A percentile compares a stretch with the other conserved stretches of the same genome.
Conservation (phyloP, 2,113 vertebrate species). For the Nerophis lumbriciformis region DNA sequence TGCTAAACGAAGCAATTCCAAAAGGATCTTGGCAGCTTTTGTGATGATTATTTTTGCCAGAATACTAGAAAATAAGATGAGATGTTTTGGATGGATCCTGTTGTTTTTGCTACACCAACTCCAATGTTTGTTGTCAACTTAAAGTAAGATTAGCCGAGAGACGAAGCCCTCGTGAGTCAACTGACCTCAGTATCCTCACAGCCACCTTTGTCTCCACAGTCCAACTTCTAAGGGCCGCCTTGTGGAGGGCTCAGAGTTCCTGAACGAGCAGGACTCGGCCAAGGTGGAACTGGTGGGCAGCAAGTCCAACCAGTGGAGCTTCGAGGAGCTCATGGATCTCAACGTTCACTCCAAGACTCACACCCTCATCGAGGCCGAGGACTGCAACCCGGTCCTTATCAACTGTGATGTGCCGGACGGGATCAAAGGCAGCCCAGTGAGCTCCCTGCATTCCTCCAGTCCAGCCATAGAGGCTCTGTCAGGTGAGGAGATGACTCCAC, state of each 20-base stretch:
- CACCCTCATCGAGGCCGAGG: constrained; percentile 63
- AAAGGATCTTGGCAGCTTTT: too few relatives aligned
- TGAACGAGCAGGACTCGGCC: constrained; percentile 69
- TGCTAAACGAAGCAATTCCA: too few relatives aligned
- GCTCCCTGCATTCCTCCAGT: constrained; percentile 67
- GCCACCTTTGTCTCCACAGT: constrained; percentile 48
- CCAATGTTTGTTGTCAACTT: too few relatives aligned
- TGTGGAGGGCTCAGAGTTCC: constrained; percentile 55
- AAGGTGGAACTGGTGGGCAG: constrained; percentile 66
- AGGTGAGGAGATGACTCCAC: constrained; percentile 56
- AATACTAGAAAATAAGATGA: too few relatives aligned
- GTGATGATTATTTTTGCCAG: too few relatives aligned
- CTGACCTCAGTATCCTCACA: neutral
- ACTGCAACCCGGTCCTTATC: constrained; percentile 69
- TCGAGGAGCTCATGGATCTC: constrained; percentile 77
- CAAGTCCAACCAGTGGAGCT: constrained; percentile 75
- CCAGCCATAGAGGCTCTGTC: constrained; percentile 79
- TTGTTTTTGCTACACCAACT: too few relatives aligned
- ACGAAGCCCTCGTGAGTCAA: too few relatives aligned
- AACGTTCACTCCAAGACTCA: constrained; percentile 71
- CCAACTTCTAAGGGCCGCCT: constrained; percentile 58
- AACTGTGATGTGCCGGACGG: constrained; percentile 67
- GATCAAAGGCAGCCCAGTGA: constrained; percentile 69
- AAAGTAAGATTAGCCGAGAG: too few relatives aligned
- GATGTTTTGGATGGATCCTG: too few relatives aligned